These are phyloP conservation scores for Aphaenogaster rudis DNA, from an alignment of 1,140 invertebrate genomes.

Conservation along the genomic window DNA sequence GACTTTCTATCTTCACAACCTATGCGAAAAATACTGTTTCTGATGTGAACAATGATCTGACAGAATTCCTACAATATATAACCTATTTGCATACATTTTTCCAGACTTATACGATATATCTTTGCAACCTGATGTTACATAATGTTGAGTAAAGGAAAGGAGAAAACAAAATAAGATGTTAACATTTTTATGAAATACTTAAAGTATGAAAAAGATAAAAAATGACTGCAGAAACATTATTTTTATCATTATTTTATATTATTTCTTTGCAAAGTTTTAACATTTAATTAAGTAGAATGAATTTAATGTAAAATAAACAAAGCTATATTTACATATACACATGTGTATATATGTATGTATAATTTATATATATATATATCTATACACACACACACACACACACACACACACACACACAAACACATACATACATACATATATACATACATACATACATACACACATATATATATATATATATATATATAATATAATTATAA, in stretches of 20 bases:
- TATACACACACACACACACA: background rate
- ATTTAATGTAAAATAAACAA: background rate
- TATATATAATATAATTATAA: background rate
- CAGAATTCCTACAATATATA: background rate
- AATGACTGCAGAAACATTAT: background rate
- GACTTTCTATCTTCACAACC: background rate
- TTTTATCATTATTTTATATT: background rate
- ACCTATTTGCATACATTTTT: background rate
- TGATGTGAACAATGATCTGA: background rate
- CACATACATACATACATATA: background rate
- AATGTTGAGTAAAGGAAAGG: background rate
- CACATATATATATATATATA: background rate
- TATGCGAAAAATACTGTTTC: slow-evolving; percentile 39
- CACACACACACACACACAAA: background rate
- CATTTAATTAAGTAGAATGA: background rate
- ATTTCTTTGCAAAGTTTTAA: background rate
- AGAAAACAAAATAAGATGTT: background rate
- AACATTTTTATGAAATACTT: slow-evolving; percentile 10
- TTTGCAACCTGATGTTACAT: background rate
- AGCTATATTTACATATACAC: background rate
- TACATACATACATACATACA: background rate
- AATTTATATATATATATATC: background rate
- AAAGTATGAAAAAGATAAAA: background rate
- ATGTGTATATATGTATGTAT: background rate
- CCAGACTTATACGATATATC: background rate